phyloP scores from a whole-genome alignment of 2,888 invertebrate species.

The Pyrrhopygopsis socrates region DNA sequence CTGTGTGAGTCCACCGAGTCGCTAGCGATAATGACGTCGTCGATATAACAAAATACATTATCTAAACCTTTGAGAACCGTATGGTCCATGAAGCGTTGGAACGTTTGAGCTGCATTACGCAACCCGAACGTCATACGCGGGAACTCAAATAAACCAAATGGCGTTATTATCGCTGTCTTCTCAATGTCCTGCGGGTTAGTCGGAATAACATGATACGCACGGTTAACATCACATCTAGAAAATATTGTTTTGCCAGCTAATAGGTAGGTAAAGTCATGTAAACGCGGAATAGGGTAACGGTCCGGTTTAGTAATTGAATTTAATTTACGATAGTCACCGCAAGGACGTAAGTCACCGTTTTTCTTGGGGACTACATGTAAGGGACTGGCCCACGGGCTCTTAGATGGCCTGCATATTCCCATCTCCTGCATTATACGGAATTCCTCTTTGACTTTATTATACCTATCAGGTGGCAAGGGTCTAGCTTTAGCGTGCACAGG shows the following conservation, averaged over 20 bases:
- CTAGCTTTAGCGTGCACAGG: slow-evolving; percentile 1
- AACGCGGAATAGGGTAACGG: slow-evolving; percentile 54
- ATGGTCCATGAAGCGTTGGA: slow-evolving; percentile 84
- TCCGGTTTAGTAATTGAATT: slow-evolving; percentile 88
- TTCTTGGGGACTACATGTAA: slow-evolving; percentile 62
- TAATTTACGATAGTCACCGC: slow-evolving; percentile 89
- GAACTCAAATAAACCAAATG: too few species aligned
- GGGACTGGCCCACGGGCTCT: too few species aligned
- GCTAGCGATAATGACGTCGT: neutral
- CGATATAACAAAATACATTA: neutral
- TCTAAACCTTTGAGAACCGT: slow-evolving; percentile 57
- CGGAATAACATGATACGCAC: slow-evolving; percentile 61
- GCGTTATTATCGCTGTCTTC: slow-evolving; percentile 72
- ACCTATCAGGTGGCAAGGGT: slow-evolving; percentile 47
- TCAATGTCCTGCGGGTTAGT: slow-evolving; percentile 60
- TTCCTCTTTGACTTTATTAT: slow-evolving; percentile 39
- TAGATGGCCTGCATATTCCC: slow-evolving; percentile 91
- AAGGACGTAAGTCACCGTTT: slow-evolving; percentile 82
- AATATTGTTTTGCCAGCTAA: slow-evolving; percentile 61
- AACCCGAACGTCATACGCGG: too few species aligned
- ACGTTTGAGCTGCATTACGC: too few species aligned
- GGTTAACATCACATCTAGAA: slow-evolving; percentile 52
- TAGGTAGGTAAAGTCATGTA: slow-evolving; percentile 65
- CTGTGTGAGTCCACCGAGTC: neutral
- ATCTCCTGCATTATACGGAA: slow-evolving; percentile 85